phyloP scores from a whole-genome alignment of 2,797 vertebrate species.

The Astyanax mexicanus region DNA sequence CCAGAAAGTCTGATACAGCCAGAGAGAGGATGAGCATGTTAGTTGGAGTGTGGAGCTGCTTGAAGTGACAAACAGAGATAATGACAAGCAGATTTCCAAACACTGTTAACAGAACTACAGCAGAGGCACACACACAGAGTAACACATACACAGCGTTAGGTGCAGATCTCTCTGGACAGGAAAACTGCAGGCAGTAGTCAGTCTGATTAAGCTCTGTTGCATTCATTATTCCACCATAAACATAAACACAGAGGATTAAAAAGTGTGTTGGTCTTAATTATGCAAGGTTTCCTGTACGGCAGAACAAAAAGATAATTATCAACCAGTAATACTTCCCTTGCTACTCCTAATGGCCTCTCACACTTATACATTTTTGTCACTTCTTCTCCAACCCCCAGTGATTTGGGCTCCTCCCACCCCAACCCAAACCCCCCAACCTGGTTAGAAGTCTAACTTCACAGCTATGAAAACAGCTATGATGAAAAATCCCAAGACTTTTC shows the following conservation, averaged over 20 bases:
- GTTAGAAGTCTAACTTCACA: too few relatives aligned
- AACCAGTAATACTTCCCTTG: background rate
- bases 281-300: background rate
- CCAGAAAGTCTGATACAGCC: constrained; percentile 52
- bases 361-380: background rate
- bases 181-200: constrained; percentile 13
- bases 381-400: background rate
- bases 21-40: constrained; percentile 57
- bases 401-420: too few relatives aligned
- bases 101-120: constrained; percentile 53
- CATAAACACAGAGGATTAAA: background rate
- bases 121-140: constrained; percentile 39
- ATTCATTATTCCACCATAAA: constrained; percentile 33
- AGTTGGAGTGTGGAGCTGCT: constrained; percentile 54
- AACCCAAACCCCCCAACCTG: too few relatives aligned
- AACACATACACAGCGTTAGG: constrained; percentile 37
- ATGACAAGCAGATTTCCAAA: constrained; percentile 60
- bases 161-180: constrained; percentile 46
- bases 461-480: too few relatives aligned
- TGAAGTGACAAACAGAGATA: constrained; percentile 1
- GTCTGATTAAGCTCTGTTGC: constrained; percentile 15
- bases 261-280: background rate
- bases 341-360: background rate
- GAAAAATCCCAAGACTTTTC: too few relatives aligned
- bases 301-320: background rate